Evolutionary conservation across 2,797 vertebrate genomes (phyloP).

Genomic region (Mormyrops attenuatus): DNA sequence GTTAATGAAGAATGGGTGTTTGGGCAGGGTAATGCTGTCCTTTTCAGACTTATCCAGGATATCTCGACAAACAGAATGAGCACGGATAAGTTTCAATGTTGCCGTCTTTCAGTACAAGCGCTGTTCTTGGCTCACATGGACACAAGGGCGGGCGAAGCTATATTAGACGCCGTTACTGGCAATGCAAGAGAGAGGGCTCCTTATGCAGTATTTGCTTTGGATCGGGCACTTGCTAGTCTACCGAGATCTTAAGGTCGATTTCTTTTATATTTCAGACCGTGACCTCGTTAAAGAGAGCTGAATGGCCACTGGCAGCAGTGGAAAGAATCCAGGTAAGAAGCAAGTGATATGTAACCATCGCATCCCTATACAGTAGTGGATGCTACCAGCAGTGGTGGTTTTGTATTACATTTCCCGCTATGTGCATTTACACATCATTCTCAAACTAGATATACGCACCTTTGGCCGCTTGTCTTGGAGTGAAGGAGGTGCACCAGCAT

Average conservation of each 20-base stretch:
- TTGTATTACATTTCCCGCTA: neutral
- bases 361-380: neutral
- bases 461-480: neutral
- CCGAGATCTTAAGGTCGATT: neutral
- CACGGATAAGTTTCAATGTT: neutral
- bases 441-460: neutral
- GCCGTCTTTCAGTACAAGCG: neutral
- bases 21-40: neutral
- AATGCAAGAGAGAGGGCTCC: neutral
- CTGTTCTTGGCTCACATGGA: neutral
- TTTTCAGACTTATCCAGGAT: neutral
- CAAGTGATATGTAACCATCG: neutral
- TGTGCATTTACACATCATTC: neutral
- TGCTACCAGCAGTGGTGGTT: neutral
- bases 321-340: neutral
- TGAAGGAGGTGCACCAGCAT: neutral
- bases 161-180: neutral
- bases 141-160: neutral
- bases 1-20: neutral
- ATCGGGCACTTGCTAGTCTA: neutral
- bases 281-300: neutral
- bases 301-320: neutral
- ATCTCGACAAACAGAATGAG: neutral
- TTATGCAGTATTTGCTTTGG: neutral
- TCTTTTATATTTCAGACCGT: neutral